Evolutionary conservation across 2,113 vertebrate species (phyloP).

Genomic region (Rhinogobius similis): DNA sequence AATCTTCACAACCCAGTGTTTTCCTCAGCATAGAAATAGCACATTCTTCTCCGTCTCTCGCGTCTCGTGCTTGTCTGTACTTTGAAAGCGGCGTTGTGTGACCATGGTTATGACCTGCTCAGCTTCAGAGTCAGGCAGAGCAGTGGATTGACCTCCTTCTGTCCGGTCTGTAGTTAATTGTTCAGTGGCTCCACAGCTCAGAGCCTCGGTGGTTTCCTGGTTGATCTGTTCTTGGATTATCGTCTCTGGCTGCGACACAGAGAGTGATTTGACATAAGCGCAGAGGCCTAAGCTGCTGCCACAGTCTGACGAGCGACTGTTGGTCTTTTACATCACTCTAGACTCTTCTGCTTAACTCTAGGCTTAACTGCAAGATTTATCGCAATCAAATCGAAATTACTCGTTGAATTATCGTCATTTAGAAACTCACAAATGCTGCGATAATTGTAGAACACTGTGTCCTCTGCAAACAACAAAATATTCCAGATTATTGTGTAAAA

Average conservation of each 20-base stretch:
- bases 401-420: too few species aligned
- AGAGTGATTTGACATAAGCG: conserved; percentile 23
- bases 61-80: background rate
- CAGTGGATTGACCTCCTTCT: background rate
- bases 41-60: too few species aligned
- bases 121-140: background rate
- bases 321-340: background rate
- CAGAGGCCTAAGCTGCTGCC: conserved; percentile 3
- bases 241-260: too few species aligned
- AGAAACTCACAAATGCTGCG: too few species aligned
- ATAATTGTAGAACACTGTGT: too few species aligned
- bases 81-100: too few species aligned
- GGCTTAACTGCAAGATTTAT: background rate
- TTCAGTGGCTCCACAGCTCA: background rate
- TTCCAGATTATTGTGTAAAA: too few species aligned
- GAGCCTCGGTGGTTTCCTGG: conserved; percentile 3
- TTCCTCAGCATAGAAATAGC: too few species aligned
- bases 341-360: too few species aligned
- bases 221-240: conserved; percentile 50
- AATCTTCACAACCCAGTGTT: too few species aligned
- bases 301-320: too few species aligned
- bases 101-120: background rate
- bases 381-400: background rate
- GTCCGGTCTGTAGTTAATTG: background rate
- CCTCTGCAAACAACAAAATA: too few species aligned